A percentile compares a stretch with the other conserved stretches of the same genome.
phyloP scores from a whole-genome alignment of 2,113 vertebrate species.

The Nothocercus julius region DNA sequence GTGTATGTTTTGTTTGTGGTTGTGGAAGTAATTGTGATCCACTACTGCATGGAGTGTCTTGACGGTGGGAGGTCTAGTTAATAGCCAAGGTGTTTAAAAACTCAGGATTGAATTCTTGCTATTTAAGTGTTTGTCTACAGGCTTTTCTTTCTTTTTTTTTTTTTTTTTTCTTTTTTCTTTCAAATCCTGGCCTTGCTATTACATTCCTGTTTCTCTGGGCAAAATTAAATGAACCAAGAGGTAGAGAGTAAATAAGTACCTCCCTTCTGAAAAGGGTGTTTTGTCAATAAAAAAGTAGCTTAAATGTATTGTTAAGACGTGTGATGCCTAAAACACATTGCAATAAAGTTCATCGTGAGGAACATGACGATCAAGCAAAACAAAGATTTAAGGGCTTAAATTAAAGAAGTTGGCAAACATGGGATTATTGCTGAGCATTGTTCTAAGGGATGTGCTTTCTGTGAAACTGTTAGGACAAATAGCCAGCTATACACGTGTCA shows the following conservation, averaged over 20 bases:
- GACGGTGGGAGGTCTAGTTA: conserved; percentile 49
- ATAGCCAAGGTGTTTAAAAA: neutral
- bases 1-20: neutral
- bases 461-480: neutral
- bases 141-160: neutral
- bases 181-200: conserved; percentile 13
- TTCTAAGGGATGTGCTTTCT: neutral
- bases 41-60: neutral
- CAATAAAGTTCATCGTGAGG: neutral
- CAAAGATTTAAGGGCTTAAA: neutral
- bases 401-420: conserved; percentile 33
- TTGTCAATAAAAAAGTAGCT: neutral
- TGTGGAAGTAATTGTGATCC: neutral
- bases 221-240: neutral
- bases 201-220: neutral
- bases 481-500: neutral
- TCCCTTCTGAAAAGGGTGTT: neutral
- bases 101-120: neutral
- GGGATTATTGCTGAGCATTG: neutral
- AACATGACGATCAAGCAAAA: neutral
- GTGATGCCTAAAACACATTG: neutral
- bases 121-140: conserved; percentile 2
- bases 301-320: neutral
- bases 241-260: neutral
- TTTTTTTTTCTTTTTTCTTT: neutral